These are phyloP conservation scores for Aphidius ervi DNA, from an alignment of 1,140 invertebrate species.

Conservation along the genomic window DNA sequence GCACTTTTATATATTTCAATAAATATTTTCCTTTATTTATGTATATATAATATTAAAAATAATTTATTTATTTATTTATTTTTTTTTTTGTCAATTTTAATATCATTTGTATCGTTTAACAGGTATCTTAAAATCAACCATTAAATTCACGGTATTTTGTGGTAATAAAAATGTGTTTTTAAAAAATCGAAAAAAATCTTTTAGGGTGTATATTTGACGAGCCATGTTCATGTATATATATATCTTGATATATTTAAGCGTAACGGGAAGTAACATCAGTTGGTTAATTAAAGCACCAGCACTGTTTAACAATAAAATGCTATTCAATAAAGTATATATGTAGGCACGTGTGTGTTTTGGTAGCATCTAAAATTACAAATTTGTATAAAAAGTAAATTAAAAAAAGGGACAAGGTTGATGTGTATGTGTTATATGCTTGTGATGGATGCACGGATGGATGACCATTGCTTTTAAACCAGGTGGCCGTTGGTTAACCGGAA, in stretches of 20 bases:
- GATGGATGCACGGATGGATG: constrained; percentile 24
- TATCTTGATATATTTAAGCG: not conserved
- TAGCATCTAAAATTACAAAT: constrained; percentile 1
- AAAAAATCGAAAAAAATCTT: too few species aligned
- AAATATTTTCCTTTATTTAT: too few species aligned
- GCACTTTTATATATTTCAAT: too few species aligned
- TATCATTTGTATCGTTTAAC: too few species aligned
- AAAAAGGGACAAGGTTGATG: not conserved
- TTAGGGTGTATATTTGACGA: too few species aligned
- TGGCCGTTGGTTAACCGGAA: constrained; percentile 37
- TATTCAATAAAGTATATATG: not conserved
- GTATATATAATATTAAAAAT: too few species aligned
- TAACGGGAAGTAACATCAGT: constrained; percentile 9
- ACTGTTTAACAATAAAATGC: not conserved
- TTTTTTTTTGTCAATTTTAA: too few species aligned
- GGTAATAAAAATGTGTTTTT: too few species aligned
- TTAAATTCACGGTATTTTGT: too few species aligned
- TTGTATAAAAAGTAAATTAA: not conserved
- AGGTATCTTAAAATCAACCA: too few species aligned
- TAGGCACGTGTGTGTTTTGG: constrained; percentile 2
- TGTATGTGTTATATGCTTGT: not conserved
- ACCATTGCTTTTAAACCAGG: constrained; percentile 29
- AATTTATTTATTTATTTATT: too few species aligned
- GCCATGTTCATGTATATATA: too few species aligned
- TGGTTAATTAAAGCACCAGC: constrained; percentile 5